Conservation (phyloP, 2,113 vertebrate genomes). For the Tachuris rubrigastra region DNA sequence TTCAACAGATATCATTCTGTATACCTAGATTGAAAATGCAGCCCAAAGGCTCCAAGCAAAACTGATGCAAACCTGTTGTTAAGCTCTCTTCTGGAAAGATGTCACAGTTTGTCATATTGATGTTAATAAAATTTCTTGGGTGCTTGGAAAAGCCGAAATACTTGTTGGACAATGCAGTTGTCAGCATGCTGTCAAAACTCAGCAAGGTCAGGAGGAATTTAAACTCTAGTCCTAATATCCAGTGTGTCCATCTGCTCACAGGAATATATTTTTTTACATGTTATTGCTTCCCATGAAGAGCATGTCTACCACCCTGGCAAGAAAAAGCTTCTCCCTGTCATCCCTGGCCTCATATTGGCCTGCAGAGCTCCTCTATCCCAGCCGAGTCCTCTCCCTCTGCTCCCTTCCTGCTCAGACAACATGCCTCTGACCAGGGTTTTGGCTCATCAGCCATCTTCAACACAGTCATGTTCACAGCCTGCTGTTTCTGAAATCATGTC, state of each 20-base stretch:
- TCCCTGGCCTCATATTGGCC: not conserved
- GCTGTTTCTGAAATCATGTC: not conserved
- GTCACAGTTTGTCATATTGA: not conserved
- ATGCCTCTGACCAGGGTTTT: not conserved
- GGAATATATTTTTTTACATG: not conserved
- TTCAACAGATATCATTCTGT: not conserved
- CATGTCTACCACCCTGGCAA: not conserved
- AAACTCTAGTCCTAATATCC: not conserved
- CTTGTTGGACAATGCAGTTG: not conserved
- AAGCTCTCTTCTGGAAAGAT: not conserved
- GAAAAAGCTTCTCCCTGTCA: not conserved
- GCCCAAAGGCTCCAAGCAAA: not conserved
- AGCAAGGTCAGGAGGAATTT: not conserved
- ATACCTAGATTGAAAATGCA: not conserved
- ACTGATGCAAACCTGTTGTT: not conserved
- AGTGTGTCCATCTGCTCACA: not conserved
- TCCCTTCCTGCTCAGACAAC: not conserved
- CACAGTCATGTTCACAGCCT: constrained; percentile 23
- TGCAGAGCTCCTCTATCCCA: not conserved
- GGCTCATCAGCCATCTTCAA: not conserved
- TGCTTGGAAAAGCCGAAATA: not conserved
- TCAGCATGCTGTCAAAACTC: not conserved
- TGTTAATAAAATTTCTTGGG: not conserved
- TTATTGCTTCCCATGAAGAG: not conserved
- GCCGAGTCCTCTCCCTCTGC: not conserved